These are phyloP conservation scores for Cyrtorhinus lividipennis DNA, from an alignment of 1,140 invertebrate species.

Conservation along the genomic window DNA sequence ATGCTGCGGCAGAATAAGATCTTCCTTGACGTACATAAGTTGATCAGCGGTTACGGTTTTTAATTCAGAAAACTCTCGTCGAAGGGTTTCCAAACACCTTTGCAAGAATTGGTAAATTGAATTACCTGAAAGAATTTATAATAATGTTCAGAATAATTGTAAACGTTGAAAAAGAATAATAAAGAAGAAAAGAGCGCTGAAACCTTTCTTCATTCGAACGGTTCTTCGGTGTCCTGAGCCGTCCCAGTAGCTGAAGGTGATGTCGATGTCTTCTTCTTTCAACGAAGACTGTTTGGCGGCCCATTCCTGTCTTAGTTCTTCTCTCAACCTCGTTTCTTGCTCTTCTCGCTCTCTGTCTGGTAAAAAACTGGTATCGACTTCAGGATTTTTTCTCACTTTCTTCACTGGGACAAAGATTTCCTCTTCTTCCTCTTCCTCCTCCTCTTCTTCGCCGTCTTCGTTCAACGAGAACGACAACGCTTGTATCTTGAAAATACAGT, in stretches of 20 bases:
- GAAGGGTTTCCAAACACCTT: constrained; percentile 75
- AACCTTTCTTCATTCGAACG: constrained; percentile 87
- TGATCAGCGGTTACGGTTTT: constrained; percentile 94
- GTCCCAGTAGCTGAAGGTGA: constrained; percentile 99
- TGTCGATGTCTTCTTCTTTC: constrained; percentile 97
- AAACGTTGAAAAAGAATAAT: too few species aligned
- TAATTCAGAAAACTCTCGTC: constrained; percentile 93
- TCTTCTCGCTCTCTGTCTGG: constrained; percentile 86
- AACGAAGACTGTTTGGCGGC: constrained; percentile 83
- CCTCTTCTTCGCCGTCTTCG: constrained; percentile 54
- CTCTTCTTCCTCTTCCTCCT: constrained; percentile 33
- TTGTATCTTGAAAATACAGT: constrained; percentile 44
- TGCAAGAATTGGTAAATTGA: constrained; percentile 97
- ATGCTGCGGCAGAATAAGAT: constrained; percentile 95
- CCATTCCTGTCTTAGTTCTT: constrained; percentile 60
- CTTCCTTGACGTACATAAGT: constrained; percentile 99
- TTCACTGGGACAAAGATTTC: constrained; percentile 34
- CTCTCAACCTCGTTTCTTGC: constrained; percentile 50
- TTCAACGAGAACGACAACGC: constrained; percentile 84
- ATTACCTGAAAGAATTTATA: constrained; percentile 56
- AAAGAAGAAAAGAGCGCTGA: too few species aligned
- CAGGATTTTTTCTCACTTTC: constrained; percentile 93
- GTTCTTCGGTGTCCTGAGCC: constrained; percentile 94
- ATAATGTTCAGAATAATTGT: too few species aligned
- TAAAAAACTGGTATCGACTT: constrained; percentile 98